Base-by-base conservation (phyloP, 2,888 invertebrate species). In the Vesta saturnalis region DNA sequence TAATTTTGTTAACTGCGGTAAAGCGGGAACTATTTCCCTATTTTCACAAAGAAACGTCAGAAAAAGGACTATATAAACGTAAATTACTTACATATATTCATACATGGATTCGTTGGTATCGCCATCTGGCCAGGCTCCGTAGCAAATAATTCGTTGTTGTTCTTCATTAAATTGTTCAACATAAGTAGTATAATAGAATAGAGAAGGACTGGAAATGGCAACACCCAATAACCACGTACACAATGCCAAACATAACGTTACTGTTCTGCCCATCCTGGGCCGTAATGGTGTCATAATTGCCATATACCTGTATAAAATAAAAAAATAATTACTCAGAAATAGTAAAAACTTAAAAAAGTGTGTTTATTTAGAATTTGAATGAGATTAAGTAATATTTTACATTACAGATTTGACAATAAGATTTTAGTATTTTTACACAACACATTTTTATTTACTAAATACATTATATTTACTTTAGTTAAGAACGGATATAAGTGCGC, bases 241-340 rank as follows among this genome's bases (percentile, higher is more conserved):
- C 3, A 91, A 88, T 0, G 95, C 95, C 72, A 96, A 91, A 76
- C 91, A 91, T 61, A 97, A 86, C 0, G 97, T 96, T 12, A 92
- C 90, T 21, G 92, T 87, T 79, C 92, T 91, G 21, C 96, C 94
- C 88, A 97, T 92, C 62, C 97, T 87, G 1, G 96, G 97, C 71
- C 91, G 89, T 69, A 97, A 85, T 0, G 97, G 97, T 79, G 95
- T 94, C 89, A 97, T 95, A 77, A 97, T 97, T 60, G 97, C 97
- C 85, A 95, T 93, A 83, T 97, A 97, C 81, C 97, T 97, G 87
- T 1, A 85, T 82, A 65, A 57, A 75, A 60, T 55, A 66, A 64
- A 30, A 60, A 52, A 49, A 3, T 23, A n/a, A 8, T 39, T 39
- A 39, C n/a, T 39, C 12, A 39, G n/a, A n/a, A n/a, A n/a, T n/a